Percentiles rank a stretch among this genome's conserved stretches.
These are phyloP conservation scores for Thereva nobilitata DNA, from an alignment of 2,888 invertebrate genomes.

Conservation along the genomic window DNA sequence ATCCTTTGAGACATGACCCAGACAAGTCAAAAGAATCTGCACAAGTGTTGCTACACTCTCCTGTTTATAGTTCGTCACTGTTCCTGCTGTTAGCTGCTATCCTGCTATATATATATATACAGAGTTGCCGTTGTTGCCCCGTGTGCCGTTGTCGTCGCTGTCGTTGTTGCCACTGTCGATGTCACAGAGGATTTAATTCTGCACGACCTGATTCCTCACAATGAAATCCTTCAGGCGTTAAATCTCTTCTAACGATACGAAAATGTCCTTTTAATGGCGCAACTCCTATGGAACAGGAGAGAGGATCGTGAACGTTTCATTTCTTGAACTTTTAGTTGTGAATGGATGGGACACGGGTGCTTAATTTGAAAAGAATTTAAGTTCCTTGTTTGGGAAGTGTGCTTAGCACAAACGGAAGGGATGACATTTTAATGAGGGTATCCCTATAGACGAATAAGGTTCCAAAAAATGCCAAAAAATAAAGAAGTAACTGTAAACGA, in stretches of 20 bases:
- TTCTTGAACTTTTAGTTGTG: no score
- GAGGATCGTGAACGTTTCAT: no score
- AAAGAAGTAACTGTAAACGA: no score
- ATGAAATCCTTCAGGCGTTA: conserved; percentile 32
- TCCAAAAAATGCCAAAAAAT: no score
- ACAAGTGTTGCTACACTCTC: conserved; percentile 14
- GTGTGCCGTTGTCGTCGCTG: no score
- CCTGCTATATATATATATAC: no score
- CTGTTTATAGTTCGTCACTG: no score
- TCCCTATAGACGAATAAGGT: no score
- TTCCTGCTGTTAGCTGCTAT: no score
- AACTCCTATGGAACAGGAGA: conserved; percentile 3
- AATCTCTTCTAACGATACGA: conserved; percentile 33
- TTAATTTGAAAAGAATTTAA: conserved; percentile 27
- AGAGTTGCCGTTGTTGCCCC: no score
- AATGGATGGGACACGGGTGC: not conserved
- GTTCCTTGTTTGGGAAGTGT: conserved; percentile 29
- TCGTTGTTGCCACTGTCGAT: not conserved
- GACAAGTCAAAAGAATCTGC: conserved; percentile 34
- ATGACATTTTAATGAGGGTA: conserved; percentile 31
- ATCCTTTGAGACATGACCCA: conserved; percentile 36
- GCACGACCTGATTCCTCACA: conserved; percentile 33
- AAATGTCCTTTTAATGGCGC: conserved; percentile 29
- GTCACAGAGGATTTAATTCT: conserved; percentile 31
- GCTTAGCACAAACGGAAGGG: conserved; percentile 20